phyloP scores from a whole-genome alignment of 2,797 vertebrate genomes.

The Megalops cyprinoides region DNA sequence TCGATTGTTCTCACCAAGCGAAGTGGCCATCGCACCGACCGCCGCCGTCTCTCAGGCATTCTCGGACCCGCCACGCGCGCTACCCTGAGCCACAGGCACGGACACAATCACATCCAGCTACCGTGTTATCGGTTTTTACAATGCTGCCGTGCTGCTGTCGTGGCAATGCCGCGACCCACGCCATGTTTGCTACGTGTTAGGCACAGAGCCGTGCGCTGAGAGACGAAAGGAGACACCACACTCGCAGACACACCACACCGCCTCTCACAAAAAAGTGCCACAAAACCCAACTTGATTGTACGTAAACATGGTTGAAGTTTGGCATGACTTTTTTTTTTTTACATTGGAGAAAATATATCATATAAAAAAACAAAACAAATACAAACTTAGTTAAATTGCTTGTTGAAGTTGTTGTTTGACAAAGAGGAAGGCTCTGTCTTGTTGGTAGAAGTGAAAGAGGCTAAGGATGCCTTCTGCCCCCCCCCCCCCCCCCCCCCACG shows the following conservation, averaged over 20 bases:
- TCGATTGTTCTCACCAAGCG: conserved; percentile 18
- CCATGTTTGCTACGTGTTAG: neutral
- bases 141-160: too few species aligned
- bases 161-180: neutral
- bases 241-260: conserved; percentile 54
- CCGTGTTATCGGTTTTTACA: too few species aligned
- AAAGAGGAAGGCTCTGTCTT: conserved; percentile 30
- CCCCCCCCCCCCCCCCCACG: too few species aligned
- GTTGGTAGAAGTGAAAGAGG: neutral
- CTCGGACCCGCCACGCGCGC: neutral
- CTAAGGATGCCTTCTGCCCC: neutral
- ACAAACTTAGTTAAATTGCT: conserved; percentile 34
- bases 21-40: neutral
- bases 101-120: neutral
- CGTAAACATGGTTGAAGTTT: conserved; percentile 53
- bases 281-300: conserved; percentile 70
- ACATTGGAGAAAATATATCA: conserved; percentile 51
- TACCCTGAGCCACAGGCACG: neutral
- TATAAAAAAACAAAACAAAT: conserved; percentile 48
- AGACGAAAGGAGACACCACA: conserved; percentile 33
- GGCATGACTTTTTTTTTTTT: conserved; percentile 61
- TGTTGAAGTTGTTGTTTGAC: conserved; percentile 27
- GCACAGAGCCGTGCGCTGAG: conserved; percentile 11
- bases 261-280: conserved; percentile 68
- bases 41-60: neutral